These are phyloP conservation scores for Montipora cactus DNA, from an alignment of 64 coral and sea anemone genomes.

Conservation along the genomic window DNA sequence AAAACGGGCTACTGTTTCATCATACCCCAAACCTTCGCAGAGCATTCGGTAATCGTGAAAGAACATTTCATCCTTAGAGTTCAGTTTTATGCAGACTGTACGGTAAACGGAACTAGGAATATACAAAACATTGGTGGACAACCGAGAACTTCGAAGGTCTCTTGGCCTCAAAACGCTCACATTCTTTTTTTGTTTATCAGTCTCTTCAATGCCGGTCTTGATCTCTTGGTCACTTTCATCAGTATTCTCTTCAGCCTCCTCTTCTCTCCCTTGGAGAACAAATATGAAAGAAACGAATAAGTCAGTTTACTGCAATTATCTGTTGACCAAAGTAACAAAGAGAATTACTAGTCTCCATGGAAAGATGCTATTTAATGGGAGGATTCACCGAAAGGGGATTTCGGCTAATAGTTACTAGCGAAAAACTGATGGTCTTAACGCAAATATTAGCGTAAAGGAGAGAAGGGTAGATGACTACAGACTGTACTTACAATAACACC, in stretches of 20 bases:
- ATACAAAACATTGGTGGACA: not conserved
- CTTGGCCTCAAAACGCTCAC: not conserved
- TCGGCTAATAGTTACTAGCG: not conserved
- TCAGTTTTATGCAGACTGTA: conserved; percentile 26
- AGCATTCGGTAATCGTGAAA: conserved; percentile 24
- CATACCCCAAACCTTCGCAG: conserved; percentile 1
- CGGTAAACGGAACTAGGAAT: not conserved
- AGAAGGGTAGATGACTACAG: not conserved
- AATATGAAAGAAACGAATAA: conserved; percentile 1
- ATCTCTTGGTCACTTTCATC: not conserved
- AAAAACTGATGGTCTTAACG: too few species aligned
- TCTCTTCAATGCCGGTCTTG: not conserved
- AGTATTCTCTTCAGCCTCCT: not conserved
- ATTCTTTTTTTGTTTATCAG: not conserved
- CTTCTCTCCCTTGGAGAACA: not conserved
- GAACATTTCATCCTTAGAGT: not conserved
- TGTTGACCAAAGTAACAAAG: not conserved
- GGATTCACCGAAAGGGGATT: not conserved
- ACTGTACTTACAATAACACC: not conserved
- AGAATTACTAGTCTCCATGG: not conserved
- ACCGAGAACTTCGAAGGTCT: not conserved
- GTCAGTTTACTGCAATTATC: not conserved
- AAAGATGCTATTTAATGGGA: not conserved
- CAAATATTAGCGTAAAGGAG: not conserved
- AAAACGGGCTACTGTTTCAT: not conserved